Percentiles rank a stretch among this genome's conserved stretches.
These are phyloP conservation scores for Deilephila elpenor DNA, from an alignment of 2,888 invertebrate species.

Conservation along the genomic window DNA sequence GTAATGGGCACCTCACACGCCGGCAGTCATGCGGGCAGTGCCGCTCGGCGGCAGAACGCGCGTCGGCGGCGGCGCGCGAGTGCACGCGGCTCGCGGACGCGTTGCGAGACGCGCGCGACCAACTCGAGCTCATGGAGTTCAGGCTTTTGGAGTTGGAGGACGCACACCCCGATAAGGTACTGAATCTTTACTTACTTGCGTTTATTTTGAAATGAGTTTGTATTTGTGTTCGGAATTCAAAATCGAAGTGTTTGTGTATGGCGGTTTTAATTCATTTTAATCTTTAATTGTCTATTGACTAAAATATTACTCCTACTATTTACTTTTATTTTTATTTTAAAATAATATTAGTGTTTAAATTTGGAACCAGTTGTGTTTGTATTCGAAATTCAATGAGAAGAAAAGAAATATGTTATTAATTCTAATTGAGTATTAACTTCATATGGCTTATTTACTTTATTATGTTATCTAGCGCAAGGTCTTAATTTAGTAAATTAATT, in stretches of 20 bases:
- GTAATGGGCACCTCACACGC: slow-evolving; percentile 45
- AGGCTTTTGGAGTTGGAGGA: slow-evolving; percentile 91
- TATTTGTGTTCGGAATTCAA: background rate
- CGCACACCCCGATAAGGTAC: slow-evolving; percentile 82
- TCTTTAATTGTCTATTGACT: no score
- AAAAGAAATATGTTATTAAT: no score
- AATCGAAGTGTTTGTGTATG: background rate
- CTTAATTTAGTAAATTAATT: background rate
- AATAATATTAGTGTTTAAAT: no score
- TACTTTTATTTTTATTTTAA: no score
- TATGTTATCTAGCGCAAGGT: no score
- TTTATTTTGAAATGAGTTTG: background rate
- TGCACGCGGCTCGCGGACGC: slow-evolving; percentile 87
- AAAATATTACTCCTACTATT: no score
- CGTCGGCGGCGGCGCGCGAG: slow-evolving; percentile 75
- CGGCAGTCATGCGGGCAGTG: slow-evolving; percentile 78
- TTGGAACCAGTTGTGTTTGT: no score
- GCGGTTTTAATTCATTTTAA: background rate
- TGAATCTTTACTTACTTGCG: slow-evolving; percentile 11
- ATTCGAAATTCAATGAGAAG: no score
- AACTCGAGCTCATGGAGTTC: slow-evolving; percentile 92
- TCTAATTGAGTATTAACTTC: no score
- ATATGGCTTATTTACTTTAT: no score
- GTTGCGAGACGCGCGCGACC: slow-evolving; percentile 89
- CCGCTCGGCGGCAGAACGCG: slow-evolving; percentile 75